A percentile compares a stretch with the other conserved stretches of the same genome.
Evolutionary conservation across 2,113 vertebrate genomes (phyloP).

Genomic region (Eolophus roseicapilla): DNA sequence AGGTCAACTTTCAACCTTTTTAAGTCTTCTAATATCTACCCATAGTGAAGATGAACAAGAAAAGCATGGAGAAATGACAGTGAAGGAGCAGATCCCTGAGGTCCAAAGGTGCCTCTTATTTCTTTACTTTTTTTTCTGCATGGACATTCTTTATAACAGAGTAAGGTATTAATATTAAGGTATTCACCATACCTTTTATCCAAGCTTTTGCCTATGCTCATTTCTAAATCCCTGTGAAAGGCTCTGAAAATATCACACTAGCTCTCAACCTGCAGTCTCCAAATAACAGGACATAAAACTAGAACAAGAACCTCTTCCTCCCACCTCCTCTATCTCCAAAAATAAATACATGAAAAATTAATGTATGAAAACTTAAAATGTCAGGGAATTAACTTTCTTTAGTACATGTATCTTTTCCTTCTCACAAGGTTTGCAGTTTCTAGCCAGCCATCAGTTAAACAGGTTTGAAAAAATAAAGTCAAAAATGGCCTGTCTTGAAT

Average conservation of each 20-base stretch:
- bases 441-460: background rate
- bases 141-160: background rate
- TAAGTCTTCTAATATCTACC: background rate
- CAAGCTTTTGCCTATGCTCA: background rate
- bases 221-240: background rate
- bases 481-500: background rate
- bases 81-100: background rate
- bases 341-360: slow-evolving; percentile 52
- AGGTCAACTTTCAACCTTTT: slow-evolving; percentile 11
- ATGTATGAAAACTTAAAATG: slow-evolving; percentile 7
- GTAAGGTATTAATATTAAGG: background rate
- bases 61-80: background rate
- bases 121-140: background rate
- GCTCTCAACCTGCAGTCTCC: slow-evolving; percentile 24
- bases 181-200: background rate
- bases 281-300: slow-evolving; percentile 48
- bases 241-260: slow-evolving; percentile 10
- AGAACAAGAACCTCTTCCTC: slow-evolving; percentile 19
- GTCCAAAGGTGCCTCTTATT: background rate
- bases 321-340: slow-evolving; percentile 29
- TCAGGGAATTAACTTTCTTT: background rate
- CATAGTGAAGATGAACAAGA: background rate
- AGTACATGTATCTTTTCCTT: background rate
- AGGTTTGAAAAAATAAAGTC: background rate
- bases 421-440: background rate